Evolutionary conservation across 1,140 invertebrate genomes (phyloP), one percentile per base, ranked within the genome.

Genomic region (Lordiphosa collinella): DNA sequence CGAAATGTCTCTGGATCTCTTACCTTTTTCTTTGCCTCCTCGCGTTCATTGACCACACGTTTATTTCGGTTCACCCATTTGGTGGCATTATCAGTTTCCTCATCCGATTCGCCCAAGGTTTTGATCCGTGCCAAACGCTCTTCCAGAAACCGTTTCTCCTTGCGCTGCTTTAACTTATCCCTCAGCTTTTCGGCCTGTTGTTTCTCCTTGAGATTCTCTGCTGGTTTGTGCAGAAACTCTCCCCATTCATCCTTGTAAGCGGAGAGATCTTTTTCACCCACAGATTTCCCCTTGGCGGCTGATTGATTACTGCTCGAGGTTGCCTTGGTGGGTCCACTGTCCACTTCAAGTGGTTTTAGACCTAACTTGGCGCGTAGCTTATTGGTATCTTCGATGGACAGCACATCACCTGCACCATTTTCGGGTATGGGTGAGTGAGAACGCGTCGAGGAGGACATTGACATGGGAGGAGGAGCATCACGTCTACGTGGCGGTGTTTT

Each of bases 221-320:
- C 95, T 10, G 97, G 96, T 88, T 95, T 96, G 89, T 99, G 98
- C 70, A 98, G 94, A 91, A 98, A 98, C 86, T 97, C 95, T 43
- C 95, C 95, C 86, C 95, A 92, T 84, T 95, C 95, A 88, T 94
- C 94, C 71, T 94, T 95, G n/a, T 92, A 90, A 29, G 91, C 90
- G 43, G 90, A 90, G 0, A 90, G 88, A 69, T 91, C 90, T 55
- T 91, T 91, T 10, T 79, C 70, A 7, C 54, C 51, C 9, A 50
- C 55, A 11, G 62, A 58, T 13, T 53, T 61, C 7, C 25, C 25
- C 9, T 70, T 82, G 9, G n/a, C 58, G 10, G 84, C 67, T 4
- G 51, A 34, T 2, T 67, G 62, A 25, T 34, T 65, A 11, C 38
- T 49, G 44, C 53, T 66, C 6, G 44, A 41, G 1, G 79, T n/a